Percentiles rank a stretch among this genome's conserved stretches.
phyloP scores from a whole-genome alignment of 2,888 invertebrate genomes.

The Allacma fusca region DNA sequence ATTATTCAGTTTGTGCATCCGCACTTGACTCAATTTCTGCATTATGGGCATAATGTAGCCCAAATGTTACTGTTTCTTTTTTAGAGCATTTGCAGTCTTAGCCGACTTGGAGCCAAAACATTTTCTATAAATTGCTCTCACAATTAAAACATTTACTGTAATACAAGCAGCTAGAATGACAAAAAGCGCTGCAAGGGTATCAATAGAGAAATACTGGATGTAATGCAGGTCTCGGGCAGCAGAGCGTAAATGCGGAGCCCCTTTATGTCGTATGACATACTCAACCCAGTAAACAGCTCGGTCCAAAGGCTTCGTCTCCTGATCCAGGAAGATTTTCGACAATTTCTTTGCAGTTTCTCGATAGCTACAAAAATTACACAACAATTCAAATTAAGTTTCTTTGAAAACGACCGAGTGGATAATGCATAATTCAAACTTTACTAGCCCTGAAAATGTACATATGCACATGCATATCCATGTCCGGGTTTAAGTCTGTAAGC shows the following conservation, averaged over 20 bases:
- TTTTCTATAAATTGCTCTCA: not conserved
- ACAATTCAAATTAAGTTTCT: not conserved
- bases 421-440: too few relatives aligned
- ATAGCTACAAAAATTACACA: slow-evolving; percentile 9
- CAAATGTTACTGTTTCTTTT: not conserved
- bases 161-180: not conserved
- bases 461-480: too few relatives aligned
- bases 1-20: too few relatives aligned
- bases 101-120: not conserved
- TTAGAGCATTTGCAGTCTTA: not conserved
- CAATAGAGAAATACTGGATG: slow-evolving; percentile 1
- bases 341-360: not conserved
- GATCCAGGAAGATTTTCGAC: slow-evolving; percentile 3
- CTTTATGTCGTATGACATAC: not conserved
- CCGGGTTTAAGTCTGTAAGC: too few relatives aligned
- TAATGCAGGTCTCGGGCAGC: not conserved
- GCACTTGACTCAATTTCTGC: too few relatives aligned
- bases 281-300: not conserved
- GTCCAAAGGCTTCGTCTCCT: not conserved
- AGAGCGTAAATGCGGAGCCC: not conserved
- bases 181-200: not conserved
- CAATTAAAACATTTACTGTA: not conserved
- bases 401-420: too few relatives aligned
- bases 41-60: too few relatives aligned
- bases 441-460: too few relatives aligned